Percentiles rank a stretch among this genome's conserved stretches.
Evolutionary conservation across 2,888 invertebrate species (phyloP).

Genomic region (Hemicrepidius hirtus): DNA sequence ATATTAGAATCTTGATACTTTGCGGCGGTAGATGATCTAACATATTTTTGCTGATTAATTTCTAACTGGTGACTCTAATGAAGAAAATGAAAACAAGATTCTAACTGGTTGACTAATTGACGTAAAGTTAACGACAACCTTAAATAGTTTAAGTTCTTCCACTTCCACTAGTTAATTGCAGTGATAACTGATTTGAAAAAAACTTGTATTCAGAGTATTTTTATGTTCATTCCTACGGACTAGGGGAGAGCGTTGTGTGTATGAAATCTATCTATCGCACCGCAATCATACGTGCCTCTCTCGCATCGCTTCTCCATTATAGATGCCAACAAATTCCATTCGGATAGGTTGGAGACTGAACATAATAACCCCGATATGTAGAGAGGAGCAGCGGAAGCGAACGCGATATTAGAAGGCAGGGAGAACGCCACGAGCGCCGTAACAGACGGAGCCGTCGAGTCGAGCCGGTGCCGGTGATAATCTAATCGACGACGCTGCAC

Average conservation of each 20-base stretch:
- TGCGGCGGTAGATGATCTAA: no score
- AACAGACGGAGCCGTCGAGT: conserved; percentile 49
- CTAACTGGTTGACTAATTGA: no score
- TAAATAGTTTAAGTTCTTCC: no score
- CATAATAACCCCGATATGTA: conserved; percentile 49
- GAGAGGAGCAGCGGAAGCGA: conserved; percentile 41
- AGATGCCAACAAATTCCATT: conserved; percentile 50
- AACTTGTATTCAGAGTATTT: conserved; percentile 25
- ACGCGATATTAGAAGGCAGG: conserved; percentile 45
- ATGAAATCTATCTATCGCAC: conserved; percentile 39
- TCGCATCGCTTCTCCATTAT: conserved; percentile 48
- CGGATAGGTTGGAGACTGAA: conserved; percentile 47
- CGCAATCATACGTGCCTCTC: conserved; percentile 48
- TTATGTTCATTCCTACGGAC: conserved; percentile 11
- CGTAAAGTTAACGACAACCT: no score
- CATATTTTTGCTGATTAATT: no score
- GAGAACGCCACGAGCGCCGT: conserved; percentile 40
- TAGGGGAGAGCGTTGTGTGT: conserved; percentile 29
- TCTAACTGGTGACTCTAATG: no score
- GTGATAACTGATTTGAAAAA: conserved; percentile 28
- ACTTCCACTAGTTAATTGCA: background rate
- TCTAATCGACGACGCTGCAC: conserved; percentile 53
- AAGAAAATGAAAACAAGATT: no score
- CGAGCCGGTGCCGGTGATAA: conserved; percentile 51
- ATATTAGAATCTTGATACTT: no score